These are phyloP conservation scores for Adoxophyes honmai DNA, from an alignment of 1,140 invertebrate genomes.

Conservation along the genomic window DNA sequence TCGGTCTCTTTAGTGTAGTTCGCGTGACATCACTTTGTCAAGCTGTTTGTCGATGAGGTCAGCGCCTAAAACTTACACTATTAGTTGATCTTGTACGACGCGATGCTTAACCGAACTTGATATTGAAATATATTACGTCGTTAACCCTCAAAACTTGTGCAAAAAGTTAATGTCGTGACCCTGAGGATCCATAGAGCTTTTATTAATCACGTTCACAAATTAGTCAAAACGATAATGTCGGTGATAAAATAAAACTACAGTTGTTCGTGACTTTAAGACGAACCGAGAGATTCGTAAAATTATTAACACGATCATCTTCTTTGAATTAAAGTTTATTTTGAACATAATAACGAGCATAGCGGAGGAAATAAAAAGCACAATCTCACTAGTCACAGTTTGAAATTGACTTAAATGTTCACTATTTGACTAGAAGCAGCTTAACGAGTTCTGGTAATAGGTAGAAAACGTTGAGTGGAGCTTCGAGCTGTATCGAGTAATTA, in stretches of 20 bases:
- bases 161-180: not conserved
- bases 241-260: no score
- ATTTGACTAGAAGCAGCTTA: not conserved
- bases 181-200: not conserved
- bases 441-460: not conserved
- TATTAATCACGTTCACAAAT: no score
- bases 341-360: no score
- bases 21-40: conserved; percentile 9
- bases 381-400: no score
- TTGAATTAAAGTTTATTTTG: no score
- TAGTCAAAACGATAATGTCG: no score
- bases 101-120: conserved; percentile 1
- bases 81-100: not conserved
- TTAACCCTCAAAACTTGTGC: not conserved
- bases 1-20: not conserved
- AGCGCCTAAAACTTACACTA: not conserved
- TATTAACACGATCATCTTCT: no score
- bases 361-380: no score
- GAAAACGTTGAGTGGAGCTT: not conserved
- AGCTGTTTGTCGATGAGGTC: conserved; percentile 10
- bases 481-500: not conserved
- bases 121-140: not conserved
- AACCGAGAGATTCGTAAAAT: no score
- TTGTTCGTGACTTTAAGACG: no score
- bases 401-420: no score